Evolutionary conservation across 2,888 invertebrate genomes (phyloP).

Genomic region (Xestobium rufovillosum): DNA sequence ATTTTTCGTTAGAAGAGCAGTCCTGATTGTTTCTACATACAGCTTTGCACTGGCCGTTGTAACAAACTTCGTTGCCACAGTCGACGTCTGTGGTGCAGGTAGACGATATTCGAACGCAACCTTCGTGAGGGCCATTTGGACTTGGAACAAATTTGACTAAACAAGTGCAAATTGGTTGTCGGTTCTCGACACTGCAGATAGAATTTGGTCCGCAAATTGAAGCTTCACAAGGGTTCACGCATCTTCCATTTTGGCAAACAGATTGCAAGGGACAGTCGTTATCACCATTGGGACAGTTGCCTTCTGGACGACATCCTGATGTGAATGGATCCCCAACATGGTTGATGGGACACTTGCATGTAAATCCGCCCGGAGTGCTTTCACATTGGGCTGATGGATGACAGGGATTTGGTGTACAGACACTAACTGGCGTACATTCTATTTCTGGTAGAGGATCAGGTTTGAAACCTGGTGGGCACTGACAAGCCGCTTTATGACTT

Average conservation of each 20-base stretch:
- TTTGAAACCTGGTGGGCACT: conserved; percentile 73
- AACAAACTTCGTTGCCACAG: conserved; percentile 72
- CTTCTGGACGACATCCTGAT: conserved; percentile 71
- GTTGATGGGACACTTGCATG: conserved; percentile 72
- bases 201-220: conserved; percentile 72
- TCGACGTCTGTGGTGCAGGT: conserved; percentile 64
- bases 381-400: conserved; percentile 75
- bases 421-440: conserved; percentile 63
- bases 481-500: conserved; percentile 70
- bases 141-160: conserved; percentile 67
- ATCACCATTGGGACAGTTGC: conserved; percentile 65
- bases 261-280: conserved; percentile 69
- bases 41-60: conserved; percentile 74
- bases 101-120: conserved; percentile 64
- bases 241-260: conserved; percentile 61
- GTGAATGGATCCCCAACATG: conserved; percentile 69
- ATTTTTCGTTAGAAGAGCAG: conserved; percentile 72
- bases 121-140: conserved; percentile 53
- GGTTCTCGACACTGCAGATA: conserved; percentile 68
- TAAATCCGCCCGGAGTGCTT: conserved; percentile 56
- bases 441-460: conserved; percentile 80
- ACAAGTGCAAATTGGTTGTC: conserved; percentile 73
- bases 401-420: conserved; percentile 72
- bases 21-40: conserved; percentile 71
- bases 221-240: conserved; percentile 73